Percentiles rank a stretch among this genome's conserved stretches.
Evolutionary conservation across 1,140 invertebrate species (phyloP).

Genomic region (Zaprionus gabonicus): DNA sequence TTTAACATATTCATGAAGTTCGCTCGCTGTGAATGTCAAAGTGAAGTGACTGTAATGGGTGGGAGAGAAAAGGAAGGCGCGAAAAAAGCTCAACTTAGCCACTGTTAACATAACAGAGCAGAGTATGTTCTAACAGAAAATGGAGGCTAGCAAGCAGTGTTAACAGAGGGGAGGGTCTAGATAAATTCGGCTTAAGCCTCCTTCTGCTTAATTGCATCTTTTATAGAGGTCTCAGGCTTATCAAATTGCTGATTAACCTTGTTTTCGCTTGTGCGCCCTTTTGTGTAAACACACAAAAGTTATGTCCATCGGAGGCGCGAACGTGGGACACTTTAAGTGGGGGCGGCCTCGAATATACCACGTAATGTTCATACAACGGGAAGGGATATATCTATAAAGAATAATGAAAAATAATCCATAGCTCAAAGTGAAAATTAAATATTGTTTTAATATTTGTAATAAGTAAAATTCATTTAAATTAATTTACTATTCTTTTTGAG

Average conservation of each 20-base stretch:
- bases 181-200: conserved; percentile 34
- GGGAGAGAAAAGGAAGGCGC: not conserved
- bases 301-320: not conserved
- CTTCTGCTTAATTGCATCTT: conserved; percentile 40
- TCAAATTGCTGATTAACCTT: conserved; percentile 44
- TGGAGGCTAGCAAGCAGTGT: conserved; percentile 7
- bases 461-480: not conserved
- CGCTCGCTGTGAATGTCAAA: conserved; percentile 49
- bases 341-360: not conserved
- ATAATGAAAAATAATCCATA: not conserved
- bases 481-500: not conserved
- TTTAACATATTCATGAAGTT: conserved; percentile 55
- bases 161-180: not conserved
- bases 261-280: conserved; percentile 29
- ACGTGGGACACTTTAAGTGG: not conserved
- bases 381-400: not conserved
- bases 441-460: not conserved
- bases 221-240: conserved; percentile 22
- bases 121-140: not conserved
- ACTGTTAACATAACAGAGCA: conserved; percentile 19
- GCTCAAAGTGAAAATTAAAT: not conserved
- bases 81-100: not conserved
- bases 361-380: not conserved
- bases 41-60: conserved; percentile 22
- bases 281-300: conserved; percentile 27